Evolutionary conservation across 2,797 vertebrate species (phyloP).

Genomic region (Pempheris klunzingeri): DNA sequence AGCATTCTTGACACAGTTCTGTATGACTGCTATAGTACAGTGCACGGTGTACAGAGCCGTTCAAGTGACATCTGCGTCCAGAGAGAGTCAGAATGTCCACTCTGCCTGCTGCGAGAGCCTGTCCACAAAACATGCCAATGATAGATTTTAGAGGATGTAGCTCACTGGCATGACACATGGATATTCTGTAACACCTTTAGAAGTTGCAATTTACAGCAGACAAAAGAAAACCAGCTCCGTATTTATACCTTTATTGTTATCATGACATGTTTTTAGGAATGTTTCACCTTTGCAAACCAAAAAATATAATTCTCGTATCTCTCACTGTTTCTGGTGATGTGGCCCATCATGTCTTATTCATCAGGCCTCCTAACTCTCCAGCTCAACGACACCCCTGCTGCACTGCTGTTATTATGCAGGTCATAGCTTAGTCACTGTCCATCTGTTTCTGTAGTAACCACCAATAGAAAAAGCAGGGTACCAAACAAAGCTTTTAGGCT

Average conservation of each 20-base stretch:
- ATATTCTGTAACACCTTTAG: not conserved
- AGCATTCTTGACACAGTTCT: not conserved
- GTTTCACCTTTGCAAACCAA: not conserved
- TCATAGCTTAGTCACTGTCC: conserved; percentile 43
- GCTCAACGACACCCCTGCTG: conserved; percentile 11
- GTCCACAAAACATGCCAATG: not conserved
- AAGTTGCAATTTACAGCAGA: not conserved
- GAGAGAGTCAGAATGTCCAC: conserved; percentile 8
- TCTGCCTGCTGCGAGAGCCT: conserved; percentile 16
- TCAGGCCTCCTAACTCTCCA: conserved; percentile 28
- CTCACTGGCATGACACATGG: not conserved
- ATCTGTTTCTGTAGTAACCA: conserved; percentile 65
- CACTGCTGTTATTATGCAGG: conserved; percentile 29
- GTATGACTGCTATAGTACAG: conserved; percentile 1
- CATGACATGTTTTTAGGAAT: not conserved
- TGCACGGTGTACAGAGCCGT: conserved; percentile 21
- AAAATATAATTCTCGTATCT: not conserved
- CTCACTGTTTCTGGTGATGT: conserved; percentile 1
- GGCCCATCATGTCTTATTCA: conserved; percentile 12
- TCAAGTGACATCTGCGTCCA: conserved; percentile 40
- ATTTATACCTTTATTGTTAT: not conserved
- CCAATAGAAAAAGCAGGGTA: not conserved
- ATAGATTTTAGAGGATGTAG: not conserved
- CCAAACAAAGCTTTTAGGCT: conserved; percentile 9
- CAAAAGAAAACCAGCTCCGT: not conserved